These are phyloP conservation scores for Muntiacus reevesi DNA, from an alignment of 2,113 vertebrate genomes.

Conservation along the genomic window DNA sequence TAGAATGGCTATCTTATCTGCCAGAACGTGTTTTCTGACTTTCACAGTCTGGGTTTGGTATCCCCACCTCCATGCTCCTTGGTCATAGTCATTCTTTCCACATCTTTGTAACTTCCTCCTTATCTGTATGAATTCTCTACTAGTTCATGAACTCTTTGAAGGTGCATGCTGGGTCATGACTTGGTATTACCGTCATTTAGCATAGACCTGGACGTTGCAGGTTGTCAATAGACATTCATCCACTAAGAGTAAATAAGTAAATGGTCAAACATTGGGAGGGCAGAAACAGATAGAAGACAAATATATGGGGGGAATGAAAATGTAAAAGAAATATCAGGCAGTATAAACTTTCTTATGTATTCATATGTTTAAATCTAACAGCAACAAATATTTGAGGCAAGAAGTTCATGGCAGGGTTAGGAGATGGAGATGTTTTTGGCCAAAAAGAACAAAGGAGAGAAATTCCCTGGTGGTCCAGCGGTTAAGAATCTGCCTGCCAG, in stretches of 20 bases:
- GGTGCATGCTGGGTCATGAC: background rate
- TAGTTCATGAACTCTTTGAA: background rate
- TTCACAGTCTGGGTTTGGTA: background rate
- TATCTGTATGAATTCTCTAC: background rate
- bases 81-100: background rate
- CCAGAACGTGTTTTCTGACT: background rate
- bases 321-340: background rate
- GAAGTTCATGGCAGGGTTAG: background rate
- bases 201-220: background rate
- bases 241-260: background rate
- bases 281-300: background rate
- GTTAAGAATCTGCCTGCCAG: background rate
- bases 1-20: background rate
- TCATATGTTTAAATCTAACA: background rate
- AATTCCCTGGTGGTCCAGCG: background rate
- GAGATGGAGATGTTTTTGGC: background rate
- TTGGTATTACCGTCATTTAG: background rate
- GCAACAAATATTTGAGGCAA: background rate
- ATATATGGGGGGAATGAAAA: background rate
- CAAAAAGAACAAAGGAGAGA: background rate
- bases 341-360: background rate
- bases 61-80: background rate
- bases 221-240: background rate
- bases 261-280: background rate
- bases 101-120: background rate